phyloP scores from a whole-genome alignment of 2,113 vertebrate genomes.

The Chionodraco myersi region DNA sequence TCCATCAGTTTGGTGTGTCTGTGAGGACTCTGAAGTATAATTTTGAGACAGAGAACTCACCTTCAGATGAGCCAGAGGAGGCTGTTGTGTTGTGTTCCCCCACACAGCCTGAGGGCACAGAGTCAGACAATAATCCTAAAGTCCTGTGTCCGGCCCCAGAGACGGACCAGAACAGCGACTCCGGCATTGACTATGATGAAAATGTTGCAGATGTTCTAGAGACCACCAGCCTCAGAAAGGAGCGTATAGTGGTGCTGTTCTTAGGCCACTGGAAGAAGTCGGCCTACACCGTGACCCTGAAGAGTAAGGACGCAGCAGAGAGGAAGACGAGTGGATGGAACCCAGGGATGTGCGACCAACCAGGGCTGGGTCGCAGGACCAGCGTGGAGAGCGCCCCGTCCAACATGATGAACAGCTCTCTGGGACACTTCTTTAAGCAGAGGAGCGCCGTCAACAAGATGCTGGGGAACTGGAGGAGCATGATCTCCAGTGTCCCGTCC shows the following conservation, averaged over 20 bases:
- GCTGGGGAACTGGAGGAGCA: conserved; percentile 88
- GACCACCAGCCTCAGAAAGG: conserved; percentile 88
- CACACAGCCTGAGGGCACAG: conserved; percentile 8
- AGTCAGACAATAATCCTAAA: conserved; percentile 39
- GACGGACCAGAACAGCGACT: conserved; percentile 81
- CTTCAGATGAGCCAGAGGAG: conserved; percentile 42
- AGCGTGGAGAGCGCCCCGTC: conserved; percentile 63
- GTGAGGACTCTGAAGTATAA: conserved; percentile 88
- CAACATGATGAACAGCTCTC: conserved; percentile 76
- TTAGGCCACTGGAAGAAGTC: conserved; percentile 95
- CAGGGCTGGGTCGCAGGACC: conserved; percentile 22
- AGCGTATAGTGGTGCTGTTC: conserved; percentile 92
- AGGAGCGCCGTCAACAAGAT: conserved; percentile 87
- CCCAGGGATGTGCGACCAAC: conserved; percentile 5
- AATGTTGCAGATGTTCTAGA: conserved; percentile 69
- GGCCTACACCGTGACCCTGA: conserved; percentile 81
- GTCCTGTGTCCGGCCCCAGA: conserved; percentile 40
- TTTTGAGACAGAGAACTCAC: conserved; percentile 84
- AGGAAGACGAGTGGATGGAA: conserved; percentile 67
- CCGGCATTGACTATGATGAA: conserved; percentile 83
- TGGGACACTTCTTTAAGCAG: conserved; percentile 89
- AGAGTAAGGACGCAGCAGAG: conserved; percentile 71
- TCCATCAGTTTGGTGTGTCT: conserved; percentile 91
- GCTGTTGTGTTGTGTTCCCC: background rate
- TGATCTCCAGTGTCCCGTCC: conserved; percentile 84